Base-by-base conservation (phyloP, 1,140 invertebrate species). In the Zaprionus gabonicus region DNA sequence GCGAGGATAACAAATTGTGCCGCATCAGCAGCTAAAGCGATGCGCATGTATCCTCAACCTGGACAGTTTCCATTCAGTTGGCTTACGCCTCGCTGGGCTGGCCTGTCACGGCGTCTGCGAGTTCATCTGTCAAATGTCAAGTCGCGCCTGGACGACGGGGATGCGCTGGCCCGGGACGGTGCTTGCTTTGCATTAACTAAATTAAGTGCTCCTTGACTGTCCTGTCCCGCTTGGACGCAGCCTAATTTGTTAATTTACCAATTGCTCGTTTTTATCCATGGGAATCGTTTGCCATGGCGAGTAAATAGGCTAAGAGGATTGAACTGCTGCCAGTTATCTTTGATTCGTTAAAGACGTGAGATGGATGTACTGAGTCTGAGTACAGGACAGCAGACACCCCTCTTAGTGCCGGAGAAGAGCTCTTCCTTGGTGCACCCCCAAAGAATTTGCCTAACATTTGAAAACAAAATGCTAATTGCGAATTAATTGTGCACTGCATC, bases 241-340 rank as follows among this genome's bases (percentile, higher is more conserved):
- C 82, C 91, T 91, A 91, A 91, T 91, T 91, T 91, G 87, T 91
- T 91, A 91, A 91, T 91, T 91, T 84, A 81, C 57, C 81, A 81
- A 90, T 90, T 79, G 84, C 9, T 79, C 57, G 68, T 59, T 66
- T 41, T 64, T 23, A 23, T 53, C 34, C 53, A 60, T 10, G 65
- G 23, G 59, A 71, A 57, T 73, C 38, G 36, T 80, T 90, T 81
- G 75, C 79, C 80, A 86, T 91, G 87, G 82, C 56, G 73, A 87
- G 65, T 91, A 86, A 86, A 91, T 86, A 80, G 63, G 71, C 72
- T 87, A 87, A 87, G 81, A 78, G 67, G 80, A 75, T 82, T 80
- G 70, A 71, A 72, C 36, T 62, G 46, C 74, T 67, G 59, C 55
- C 36, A 38, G 60, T 15, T 67, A n/a, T 65, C 31, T 27, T n/a